Conservation (phyloP, 2,113 vertebrate species). For the Arizona elegans region DNA sequence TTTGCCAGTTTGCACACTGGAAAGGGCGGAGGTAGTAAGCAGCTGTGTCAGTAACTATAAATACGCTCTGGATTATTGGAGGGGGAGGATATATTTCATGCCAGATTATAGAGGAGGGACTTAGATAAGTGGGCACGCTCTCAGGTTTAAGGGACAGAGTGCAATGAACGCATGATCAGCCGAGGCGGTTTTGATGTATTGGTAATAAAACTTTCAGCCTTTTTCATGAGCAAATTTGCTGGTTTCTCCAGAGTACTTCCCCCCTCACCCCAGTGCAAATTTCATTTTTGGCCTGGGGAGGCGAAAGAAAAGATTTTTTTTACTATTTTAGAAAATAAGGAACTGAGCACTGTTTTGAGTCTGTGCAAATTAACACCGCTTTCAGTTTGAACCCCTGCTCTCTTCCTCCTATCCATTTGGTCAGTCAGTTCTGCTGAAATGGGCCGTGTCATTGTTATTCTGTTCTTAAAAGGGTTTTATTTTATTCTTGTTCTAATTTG, state of each 20-base stretch:
- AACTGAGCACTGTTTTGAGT: neutral
- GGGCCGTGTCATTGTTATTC: neutral
- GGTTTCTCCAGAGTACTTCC: neutral
- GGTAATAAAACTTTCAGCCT: neutral
- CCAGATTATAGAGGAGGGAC: neutral
- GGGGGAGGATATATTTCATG: neutral
- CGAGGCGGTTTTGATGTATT: neutral
- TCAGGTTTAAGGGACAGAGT: neutral
- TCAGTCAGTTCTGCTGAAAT: neutral
- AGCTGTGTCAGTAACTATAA: neutral
- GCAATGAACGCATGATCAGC: neutral
- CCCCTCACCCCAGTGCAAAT: neutral
- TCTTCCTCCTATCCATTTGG: neutral
- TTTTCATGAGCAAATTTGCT: neutral
- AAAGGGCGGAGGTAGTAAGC: neutral
- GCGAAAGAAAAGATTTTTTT: neutral
- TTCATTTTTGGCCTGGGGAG: neutral
- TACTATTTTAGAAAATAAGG: neutral
- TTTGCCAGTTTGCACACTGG: neutral
- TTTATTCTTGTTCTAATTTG: neutral
- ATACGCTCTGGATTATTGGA: neutral
- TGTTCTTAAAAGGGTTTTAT: neutral
- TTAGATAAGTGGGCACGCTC: neutral
- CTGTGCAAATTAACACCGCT: neutral
- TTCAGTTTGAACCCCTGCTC: neutral